Conservation (phyloP, 2,797 vertebrate species). For the Malurus leucopterus region DNA sequence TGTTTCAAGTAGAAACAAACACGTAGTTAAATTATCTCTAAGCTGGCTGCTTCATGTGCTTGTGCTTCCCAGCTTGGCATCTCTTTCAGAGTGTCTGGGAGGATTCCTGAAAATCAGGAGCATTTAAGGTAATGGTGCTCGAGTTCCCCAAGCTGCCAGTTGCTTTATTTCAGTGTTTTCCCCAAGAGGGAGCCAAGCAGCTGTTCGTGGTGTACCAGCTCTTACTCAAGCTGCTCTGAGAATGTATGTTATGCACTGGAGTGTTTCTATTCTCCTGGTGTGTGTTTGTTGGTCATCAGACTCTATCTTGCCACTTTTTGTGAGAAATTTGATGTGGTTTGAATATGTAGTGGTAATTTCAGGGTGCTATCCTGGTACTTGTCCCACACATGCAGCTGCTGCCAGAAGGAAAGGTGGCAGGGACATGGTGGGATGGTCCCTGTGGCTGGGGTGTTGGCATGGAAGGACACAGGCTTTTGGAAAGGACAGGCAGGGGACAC, state of each 20-base stretch:
- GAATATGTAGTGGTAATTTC: neutral
- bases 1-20: neutral
- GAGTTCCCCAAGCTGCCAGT: neutral
- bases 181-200: conserved; percentile 39
- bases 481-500: neutral
- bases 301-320: neutral
- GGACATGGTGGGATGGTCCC: neutral
- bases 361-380: neutral
- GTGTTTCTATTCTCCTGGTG: neutral
- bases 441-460: neutral
- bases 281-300: neutral
- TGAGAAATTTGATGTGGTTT: neutral
- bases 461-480: neutral
- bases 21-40: neutral
- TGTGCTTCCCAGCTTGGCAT: neutral
- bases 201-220: neutral
- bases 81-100: neutral
- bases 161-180: conserved; percentile 1
- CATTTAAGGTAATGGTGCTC: neutral
- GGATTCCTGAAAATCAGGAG: conserved; percentile 8
- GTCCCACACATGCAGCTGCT: accelerated
- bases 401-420: neutral
- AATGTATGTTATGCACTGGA: neutral
- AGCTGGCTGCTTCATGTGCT: neutral
- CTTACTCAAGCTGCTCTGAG: neutral